phyloP scores from a whole-genome alignment of 1,140 invertebrate genomes.

The Trichogramma pretiosum region DNA sequence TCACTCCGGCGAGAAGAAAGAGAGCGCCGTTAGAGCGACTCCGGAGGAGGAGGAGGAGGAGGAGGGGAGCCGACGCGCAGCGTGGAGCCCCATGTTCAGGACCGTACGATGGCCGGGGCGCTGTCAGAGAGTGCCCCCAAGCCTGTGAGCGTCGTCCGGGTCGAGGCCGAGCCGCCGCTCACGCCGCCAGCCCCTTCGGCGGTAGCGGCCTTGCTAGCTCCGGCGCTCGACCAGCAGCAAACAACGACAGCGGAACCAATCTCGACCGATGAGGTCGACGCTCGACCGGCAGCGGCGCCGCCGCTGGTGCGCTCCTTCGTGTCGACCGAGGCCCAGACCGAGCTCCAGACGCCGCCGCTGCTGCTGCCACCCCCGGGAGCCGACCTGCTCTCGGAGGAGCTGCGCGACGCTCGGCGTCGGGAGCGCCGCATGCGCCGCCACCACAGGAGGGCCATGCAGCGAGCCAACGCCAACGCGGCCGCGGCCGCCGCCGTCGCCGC shows the following conservation, averaged over 20 bases:
- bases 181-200: not conserved
- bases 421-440: slow-evolving; percentile 36
- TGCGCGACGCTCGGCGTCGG: slow-evolving; percentile 32
- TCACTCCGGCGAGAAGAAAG: no score
- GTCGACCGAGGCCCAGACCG: slow-evolving; percentile 42
- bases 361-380: slow-evolving; percentile 11
- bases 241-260: slow-evolving; percentile 10
- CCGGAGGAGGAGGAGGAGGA: slow-evolving; percentile 10
- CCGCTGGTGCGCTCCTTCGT: slow-evolving; percentile 29
- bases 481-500: slow-evolving; percentile 15
- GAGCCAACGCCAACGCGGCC: slow-evolving; percentile 26
- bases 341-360: slow-evolving; percentile 23
- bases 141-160: slow-evolving; percentile 39
- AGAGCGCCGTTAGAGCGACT: not conserved
- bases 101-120: slow-evolving; percentile 39
- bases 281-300: slow-evolving; percentile 33
- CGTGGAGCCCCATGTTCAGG: slow-evolving; percentile 36
- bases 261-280: slow-evolving; percentile 19
- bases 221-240: not conserved
- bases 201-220: no score
- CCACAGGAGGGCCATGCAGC: slow-evolving; percentile 31
- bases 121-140: slow-evolving; percentile 40
- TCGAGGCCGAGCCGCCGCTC: slow-evolving; percentile 29
- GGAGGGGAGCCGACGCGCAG: slow-evolving; percentile 14
- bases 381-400: slow-evolving; percentile 25